Conservation (phyloP, 2,113 vertebrate species). For the Hystrix brachyura region DNA sequence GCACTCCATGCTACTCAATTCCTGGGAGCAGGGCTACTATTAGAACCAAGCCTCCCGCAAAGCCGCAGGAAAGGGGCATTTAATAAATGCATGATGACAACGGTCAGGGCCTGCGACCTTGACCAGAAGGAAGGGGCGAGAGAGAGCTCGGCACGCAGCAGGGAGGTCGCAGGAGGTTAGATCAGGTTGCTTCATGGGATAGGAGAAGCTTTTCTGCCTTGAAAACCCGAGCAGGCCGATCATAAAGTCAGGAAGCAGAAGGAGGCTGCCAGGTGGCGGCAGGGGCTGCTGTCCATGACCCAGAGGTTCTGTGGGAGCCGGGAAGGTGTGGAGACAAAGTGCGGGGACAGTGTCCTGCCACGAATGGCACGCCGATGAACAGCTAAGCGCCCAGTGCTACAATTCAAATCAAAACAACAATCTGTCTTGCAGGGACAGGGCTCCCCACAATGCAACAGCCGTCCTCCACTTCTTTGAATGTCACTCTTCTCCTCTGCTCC, state of each 20-base stretch:
- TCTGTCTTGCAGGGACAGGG: fast-evolving
- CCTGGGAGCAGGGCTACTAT: neutral
- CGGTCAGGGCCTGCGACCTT: fast-evolving
- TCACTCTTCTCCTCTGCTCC: fast-evolving
- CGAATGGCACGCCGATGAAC: fast-evolving
- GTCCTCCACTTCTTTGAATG: neutral
- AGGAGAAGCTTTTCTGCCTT: neutral
- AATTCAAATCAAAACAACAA: neutral
- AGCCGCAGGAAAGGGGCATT: neutral
- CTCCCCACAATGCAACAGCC: neutral
- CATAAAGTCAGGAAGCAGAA: fast-evolving
- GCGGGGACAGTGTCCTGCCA: fast-evolving
- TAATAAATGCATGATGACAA: fast-evolving
- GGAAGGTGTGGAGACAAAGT: fast-evolving
- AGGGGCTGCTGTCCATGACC: fast-evolving
- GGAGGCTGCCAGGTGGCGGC: fast-evolving
- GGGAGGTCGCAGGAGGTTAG: neutral
- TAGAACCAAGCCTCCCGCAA: neutral
- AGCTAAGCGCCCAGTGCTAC: fast-evolving
- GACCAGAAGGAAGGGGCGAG: neutral
- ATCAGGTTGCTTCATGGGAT: neutral
- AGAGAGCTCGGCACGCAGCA: fast-evolving
- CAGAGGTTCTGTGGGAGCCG: fast-evolving
- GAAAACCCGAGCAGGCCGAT: neutral
- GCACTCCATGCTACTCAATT: neutral